phyloP scores from a whole-genome alignment of 2,888 invertebrate species.

The Andricus quercusramuli region DNA sequence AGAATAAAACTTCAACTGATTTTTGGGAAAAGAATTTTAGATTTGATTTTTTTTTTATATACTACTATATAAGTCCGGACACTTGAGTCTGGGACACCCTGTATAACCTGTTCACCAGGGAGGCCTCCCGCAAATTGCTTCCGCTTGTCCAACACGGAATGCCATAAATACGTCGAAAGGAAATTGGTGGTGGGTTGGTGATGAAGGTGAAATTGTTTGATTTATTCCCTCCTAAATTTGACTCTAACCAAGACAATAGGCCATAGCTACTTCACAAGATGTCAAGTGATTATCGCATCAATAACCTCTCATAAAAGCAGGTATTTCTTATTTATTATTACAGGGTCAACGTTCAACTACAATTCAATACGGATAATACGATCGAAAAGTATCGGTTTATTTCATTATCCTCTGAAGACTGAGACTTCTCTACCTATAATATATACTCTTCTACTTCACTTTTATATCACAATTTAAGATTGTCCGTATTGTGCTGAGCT shows the following conservation, averaged over 20 bases:
- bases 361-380: not conserved
- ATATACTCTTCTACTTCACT: too few relatives aligned
- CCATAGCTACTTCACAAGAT: not conserved
- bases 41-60: too few relatives aligned
- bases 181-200: conserved; percentile 42
- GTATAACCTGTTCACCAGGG: not conserved
- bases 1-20: too few relatives aligned
- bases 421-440: too few relatives aligned
- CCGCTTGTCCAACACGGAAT: conserved; percentile 45
- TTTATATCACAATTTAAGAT: too few relatives aligned
- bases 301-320: not conserved
- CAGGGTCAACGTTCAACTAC: not conserved
- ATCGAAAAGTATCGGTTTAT: not conserved
- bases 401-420: not conserved
- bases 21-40: too few relatives aligned
- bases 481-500: too few relatives aligned
- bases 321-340: not conserved
- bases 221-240: not conserved
- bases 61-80: too few relatives aligned
- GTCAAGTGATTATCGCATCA: not conserved
- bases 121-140: conserved; percentile 50
- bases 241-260: not conserved
- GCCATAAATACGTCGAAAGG: conserved; percentile 50
- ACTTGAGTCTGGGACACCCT: too few relatives aligned
- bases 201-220: conserved; percentile 44